These are phyloP conservation scores for Enteromius mattozi DNA, from an alignment of 2,797 vertebrate genomes.

Conservation along the genomic window DNA sequence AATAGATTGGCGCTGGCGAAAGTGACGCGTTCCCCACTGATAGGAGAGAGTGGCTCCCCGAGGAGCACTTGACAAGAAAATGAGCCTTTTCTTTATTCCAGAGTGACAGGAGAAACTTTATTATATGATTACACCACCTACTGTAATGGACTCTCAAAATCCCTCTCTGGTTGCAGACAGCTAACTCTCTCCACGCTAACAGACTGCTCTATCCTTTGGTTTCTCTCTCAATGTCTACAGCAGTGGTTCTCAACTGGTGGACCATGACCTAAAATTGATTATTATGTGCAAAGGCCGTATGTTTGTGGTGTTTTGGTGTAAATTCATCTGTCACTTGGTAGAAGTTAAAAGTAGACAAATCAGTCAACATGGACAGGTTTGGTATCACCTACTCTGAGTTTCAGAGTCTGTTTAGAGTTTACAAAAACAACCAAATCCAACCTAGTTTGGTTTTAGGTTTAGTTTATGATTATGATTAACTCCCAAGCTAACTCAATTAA, in stretches of 20 bases:
- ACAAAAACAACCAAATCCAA: background rate
- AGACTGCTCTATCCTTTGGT: conserved; percentile 51
- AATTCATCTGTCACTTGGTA: background rate
- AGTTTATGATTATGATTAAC: background rate
- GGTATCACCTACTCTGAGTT: background rate
- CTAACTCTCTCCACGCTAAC: conserved; percentile 60
- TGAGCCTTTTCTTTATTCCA: conserved; percentile 38
- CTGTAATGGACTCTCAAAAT: conserved; percentile 34
- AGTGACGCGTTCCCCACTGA: background rate
- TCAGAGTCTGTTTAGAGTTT: background rate
- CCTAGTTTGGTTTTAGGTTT: background rate
- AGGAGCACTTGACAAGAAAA: conserved; percentile 39
- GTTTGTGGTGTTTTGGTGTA: background rate
- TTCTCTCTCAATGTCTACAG: conserved; percentile 4
- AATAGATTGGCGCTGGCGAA: background rate
- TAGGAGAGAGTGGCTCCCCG: background rate
- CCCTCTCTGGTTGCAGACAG: conserved; percentile 19
- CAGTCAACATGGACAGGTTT: background rate
- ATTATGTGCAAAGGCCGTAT: background rate
- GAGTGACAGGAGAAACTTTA: conserved; percentile 35
- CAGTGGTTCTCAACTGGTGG: conserved; percentile 22
- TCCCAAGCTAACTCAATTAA: too few relatives aligned
- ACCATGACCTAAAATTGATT: background rate
- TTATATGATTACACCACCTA: conserved; percentile 16
- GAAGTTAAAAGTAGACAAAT: background rate